Evolutionary conservation across 2,888 invertebrate species (phyloP), one percentile per base, ranked within the genome.

Genomic region (Ceratothoa steindachneri): DNA sequence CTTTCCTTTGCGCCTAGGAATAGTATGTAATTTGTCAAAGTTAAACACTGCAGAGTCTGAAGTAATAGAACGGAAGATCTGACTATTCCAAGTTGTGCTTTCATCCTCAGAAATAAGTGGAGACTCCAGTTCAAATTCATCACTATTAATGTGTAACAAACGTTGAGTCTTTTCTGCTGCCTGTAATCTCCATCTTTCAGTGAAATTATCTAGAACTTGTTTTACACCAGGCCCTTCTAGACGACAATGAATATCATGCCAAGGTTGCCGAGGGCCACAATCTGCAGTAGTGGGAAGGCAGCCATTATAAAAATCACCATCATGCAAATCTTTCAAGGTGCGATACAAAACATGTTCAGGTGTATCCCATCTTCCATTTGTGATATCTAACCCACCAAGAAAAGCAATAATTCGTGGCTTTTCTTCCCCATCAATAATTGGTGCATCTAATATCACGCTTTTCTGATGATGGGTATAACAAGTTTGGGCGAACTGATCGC

Each of bases 381-480:
- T 80, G 19, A 80, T 75, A 67, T 80, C 80, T 30, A 80, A 65
- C 9, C 80, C 80, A 9, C 80, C 80, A 22, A 78, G 27, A 51
- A 77, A 80, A 29, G 80, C 80, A 31, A 73, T 67, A n/a, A 80
- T 66, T 31, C 78, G 53, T 22, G 72, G 74, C n/a, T 73, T 41
- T 19, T 77, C 78, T 29, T 74, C 77, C n/a, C 71, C 77, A 15
- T 75, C 78, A 15, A 19, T 55, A 70, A 73, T 67, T n/a, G 73
- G 74, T 9, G 71, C 70, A 70, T 80, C 80, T 22, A 76, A 28
- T 24, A 80, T 78, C 22, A 80, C 65, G 22, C 76, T 80, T 64
- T 80, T 80, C 65, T 80, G 80, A 60, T 80, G 80, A 64, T 80
- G 80, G 24, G 80, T 80, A 66, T 80, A 80, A 55, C 77, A 77